A percentile compares a stretch with the other conserved stretches of the same genome.
These are phyloP conservation scores for Tholera decimalis DNA, from an alignment of 2,888 invertebrate species.

Conservation along the genomic window DNA sequence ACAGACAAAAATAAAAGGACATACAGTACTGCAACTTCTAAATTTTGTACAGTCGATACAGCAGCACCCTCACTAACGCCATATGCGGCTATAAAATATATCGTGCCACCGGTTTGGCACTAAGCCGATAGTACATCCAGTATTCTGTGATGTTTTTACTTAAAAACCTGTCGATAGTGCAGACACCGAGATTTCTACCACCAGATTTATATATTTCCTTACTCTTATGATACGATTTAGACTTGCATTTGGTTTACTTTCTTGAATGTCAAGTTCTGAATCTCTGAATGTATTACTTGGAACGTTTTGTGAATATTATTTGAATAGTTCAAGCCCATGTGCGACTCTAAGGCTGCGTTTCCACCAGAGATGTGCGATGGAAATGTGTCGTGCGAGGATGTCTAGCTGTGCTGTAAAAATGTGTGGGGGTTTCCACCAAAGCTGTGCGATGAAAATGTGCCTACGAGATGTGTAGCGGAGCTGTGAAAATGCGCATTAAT, in stretches of 20 bases:
- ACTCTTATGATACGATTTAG: slow-evolving; percentile 48
- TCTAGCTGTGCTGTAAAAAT: too few species aligned
- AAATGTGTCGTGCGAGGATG: too few species aligned
- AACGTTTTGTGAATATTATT: slow-evolving; percentile 62
- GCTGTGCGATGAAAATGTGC: too few species aligned
- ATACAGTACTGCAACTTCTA: slow-evolving; percentile 37
- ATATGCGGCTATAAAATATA: slow-evolving; percentile 82
- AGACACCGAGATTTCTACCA: slow-evolving; percentile 39
- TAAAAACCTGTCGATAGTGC: slow-evolving; percentile 33
- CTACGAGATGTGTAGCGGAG: too few species aligned
- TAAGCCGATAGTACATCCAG: slow-evolving; percentile 72
- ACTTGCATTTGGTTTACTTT: slow-evolving; percentile 30
- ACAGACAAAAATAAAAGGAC: slow-evolving; percentile 49
- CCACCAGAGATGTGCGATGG: too few species aligned
- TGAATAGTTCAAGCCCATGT: slow-evolving; percentile 55
- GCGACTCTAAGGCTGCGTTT: too few species aligned
- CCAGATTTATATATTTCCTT: slow-evolving; percentile 56
- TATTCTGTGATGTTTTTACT: slow-evolving; percentile 65
- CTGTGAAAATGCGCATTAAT: too few species aligned
- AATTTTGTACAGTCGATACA: slow-evolving; percentile 61
- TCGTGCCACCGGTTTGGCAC: slow-evolving; percentile 75
- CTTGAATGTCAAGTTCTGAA: slow-evolving; percentile 45
- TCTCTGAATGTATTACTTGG: slow-evolving; percentile 54
- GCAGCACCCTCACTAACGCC: slow-evolving; percentile 66
- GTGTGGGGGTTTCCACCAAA: too few species aligned